Evolutionary conservation across 2,797 vertebrate genomes (phyloP).

Genomic region (Staurois parvus): DNA sequence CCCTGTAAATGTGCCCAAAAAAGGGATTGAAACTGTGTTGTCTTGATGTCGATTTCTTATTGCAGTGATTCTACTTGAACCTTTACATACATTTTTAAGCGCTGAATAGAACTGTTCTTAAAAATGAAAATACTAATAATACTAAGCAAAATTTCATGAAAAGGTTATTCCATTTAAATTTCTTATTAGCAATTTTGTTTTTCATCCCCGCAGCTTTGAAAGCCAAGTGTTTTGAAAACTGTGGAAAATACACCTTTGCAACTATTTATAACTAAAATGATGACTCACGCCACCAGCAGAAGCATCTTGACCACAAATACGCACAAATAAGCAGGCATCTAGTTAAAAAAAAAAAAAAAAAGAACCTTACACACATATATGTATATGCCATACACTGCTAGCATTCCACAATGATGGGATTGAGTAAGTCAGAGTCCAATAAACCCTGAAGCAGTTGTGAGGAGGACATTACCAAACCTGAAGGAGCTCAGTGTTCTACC

Average conservation of each 20-base stretch:
- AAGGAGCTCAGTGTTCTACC: slow-evolving; percentile 56
- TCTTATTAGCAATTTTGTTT: slow-evolving; percentile 6
- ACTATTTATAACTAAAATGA: slow-evolving; percentile 53
- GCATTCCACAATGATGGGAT: slow-evolving; percentile 62
- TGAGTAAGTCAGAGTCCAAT: slow-evolving; percentile 53
- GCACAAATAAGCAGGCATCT: slow-evolving; percentile 47
- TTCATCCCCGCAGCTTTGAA: slow-evolving; percentile 5
- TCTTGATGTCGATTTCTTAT: too few species aligned
- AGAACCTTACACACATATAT: slow-evolving; percentile 20
- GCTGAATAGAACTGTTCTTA: too few species aligned
- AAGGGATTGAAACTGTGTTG: too few species aligned
- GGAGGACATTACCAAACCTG: slow-evolving; percentile 54
- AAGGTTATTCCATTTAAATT: slow-evolving; percentile 17
- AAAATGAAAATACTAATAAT: too few species aligned
- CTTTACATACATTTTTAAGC: too few species aligned
- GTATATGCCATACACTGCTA: slow-evolving; percentile 41
- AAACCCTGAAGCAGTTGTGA: slow-evolving; percentile 55
- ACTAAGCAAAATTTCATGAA: background rate
- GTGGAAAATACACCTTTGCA: slow-evolving; percentile 50
- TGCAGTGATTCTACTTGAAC: too few species aligned
- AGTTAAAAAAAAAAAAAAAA: slow-evolving; percentile 45
- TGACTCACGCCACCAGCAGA: slow-evolving; percentile 58
- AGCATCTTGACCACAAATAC: slow-evolving; percentile 53
- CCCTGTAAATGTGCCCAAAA: too few species aligned
- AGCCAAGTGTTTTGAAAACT: slow-evolving; percentile 42